Evolutionary conservation across 2,888 invertebrate species (phyloP).

Genomic region (Dryococelus australis): DNA sequence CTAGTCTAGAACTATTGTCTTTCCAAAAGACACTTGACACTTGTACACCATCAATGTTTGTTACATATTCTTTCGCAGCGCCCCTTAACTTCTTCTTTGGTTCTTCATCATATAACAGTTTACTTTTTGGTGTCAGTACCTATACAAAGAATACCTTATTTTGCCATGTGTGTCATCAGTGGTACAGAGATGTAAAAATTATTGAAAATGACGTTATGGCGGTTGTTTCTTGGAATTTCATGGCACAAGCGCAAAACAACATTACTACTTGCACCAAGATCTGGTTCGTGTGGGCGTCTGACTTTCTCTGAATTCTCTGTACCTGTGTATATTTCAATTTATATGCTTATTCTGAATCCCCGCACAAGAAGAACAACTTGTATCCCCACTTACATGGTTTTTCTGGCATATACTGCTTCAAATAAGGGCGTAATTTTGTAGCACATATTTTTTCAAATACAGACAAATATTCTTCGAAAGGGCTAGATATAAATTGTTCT

Average conservation of each 20-base stretch:
- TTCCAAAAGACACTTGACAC: neutral
- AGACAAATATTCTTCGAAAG: slow-evolving; percentile 34
- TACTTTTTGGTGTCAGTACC: neutral
- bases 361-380: slow-evolving; percentile 46
- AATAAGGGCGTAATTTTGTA: slow-evolving; percentile 52
- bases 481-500: neutral
- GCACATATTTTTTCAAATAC: slow-evolving; percentile 52
- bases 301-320: slow-evolving; percentile 37
- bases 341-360: slow-evolving; percentile 45
- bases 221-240: slow-evolving; percentile 42
- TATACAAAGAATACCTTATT: slow-evolving; percentile 49
- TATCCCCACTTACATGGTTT: slow-evolving; percentile 49
- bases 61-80: neutral
- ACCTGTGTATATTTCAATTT: slow-evolving; percentile 47
- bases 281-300: slow-evolving; percentile 39
- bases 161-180: slow-evolving; percentile 48
- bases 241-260: slow-evolving; percentile 44
- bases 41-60: neutral
- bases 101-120: neutral
- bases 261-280: slow-evolving; percentile 47
- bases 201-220: slow-evolving; percentile 53
- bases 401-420: slow-evolving; percentile 52
- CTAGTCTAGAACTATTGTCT: neutral
- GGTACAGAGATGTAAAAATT: slow-evolving; percentile 52
- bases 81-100: neutral